Evolutionary conservation across 2,888 invertebrate species (phyloP), one percentile per base, ranked within the genome.

Genomic region (Sthenelais limicola): DNA sequence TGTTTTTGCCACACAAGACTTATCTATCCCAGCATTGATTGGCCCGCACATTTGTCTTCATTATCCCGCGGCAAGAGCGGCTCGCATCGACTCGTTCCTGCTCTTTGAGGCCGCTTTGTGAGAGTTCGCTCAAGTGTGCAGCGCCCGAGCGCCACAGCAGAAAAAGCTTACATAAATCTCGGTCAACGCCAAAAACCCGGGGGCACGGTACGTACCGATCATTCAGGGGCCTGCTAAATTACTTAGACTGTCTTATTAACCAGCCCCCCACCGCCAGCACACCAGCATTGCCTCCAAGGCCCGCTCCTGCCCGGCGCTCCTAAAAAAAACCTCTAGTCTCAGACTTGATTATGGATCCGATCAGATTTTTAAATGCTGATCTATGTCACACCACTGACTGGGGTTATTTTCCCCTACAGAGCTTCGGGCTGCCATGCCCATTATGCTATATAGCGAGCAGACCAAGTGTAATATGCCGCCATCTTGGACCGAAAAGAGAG

Each of bases 121-220:
- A 12, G 43, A 62, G 62, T 62, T 62, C 43, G 62, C 62, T 62
- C 62, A 62, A 62, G 62, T 62, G 62, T 62, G 62, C 62, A 1
- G 62, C 62, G 62, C 62, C 62, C 43, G 62, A 15, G n/a, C 62
- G 62, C 62, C 62, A 35, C 38, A 9, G 38, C 62, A 62, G 62
- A 62, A 62, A 62, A 62, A 62, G 62, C 35, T 62, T 62, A 62
- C 62, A 62, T 62, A 62, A 62, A 62, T 62, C 62, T 62, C 62
- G 38, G 62, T 5, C 38, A 21, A 21, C 51, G 51, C 21, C 56
- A 56, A 38, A 62, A 62, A 38, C 62, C 62, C 28, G 38, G 5
- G 62, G 62, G 62, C 24, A 43, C 38, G 18, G 24, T 21, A 43
- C 62, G 32, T 56, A 24, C n/a, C 32, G 56, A 62, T 62, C 62